phyloP scores from a whole-genome alignment of 2,888 invertebrate genomes.

The Mantis religiosa region DNA sequence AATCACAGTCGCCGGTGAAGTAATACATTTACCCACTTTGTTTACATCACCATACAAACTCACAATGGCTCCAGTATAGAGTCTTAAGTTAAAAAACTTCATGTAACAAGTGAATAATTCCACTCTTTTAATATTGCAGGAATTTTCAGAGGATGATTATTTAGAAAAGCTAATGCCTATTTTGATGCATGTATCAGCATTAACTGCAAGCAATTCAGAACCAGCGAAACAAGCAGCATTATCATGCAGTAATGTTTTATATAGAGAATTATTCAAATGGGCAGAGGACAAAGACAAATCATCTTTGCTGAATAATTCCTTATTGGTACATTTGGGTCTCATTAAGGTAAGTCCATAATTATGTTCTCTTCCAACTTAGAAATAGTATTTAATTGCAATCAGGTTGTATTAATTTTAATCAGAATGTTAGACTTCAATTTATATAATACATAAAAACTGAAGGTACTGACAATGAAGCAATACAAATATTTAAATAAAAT shows the following conservation, averaged over 20 bases:
- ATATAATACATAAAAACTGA: too few relatives aligned
- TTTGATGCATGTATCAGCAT: conserved; percentile 53
- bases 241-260: conserved; percentile 49
- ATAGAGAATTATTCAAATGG: conserved; percentile 51
- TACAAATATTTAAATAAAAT: too few relatives aligned
- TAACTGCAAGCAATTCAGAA: conserved; percentile 51
- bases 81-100: too few relatives aligned
- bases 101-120: too few relatives aligned
- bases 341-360: conserved; percentile 57
- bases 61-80: too few relatives aligned
- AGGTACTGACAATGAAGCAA: too few relatives aligned
- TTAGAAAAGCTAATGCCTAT: conserved; percentile 44
- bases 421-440: too few relatives aligned
- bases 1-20: too few relatives aligned
- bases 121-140: conserved; percentile 33
- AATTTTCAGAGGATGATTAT: conserved; percentile 34
- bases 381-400: background rate
- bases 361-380: background rate
- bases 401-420: too few relatives aligned
- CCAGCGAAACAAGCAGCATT: conserved; percentile 47
- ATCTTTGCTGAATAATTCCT: conserved; percentile 57
- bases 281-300: conserved; percentile 47
- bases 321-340: conserved; percentile 63
- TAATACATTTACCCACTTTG: too few relatives aligned
- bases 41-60: too few relatives aligned